A percentile compares a stretch with the other conserved stretches of the same genome.
These are phyloP conservation scores for Protobothrops mucrosquamatus DNA, from an alignment of 2,113 vertebrate genomes.

Conservation along the genomic window DNA sequence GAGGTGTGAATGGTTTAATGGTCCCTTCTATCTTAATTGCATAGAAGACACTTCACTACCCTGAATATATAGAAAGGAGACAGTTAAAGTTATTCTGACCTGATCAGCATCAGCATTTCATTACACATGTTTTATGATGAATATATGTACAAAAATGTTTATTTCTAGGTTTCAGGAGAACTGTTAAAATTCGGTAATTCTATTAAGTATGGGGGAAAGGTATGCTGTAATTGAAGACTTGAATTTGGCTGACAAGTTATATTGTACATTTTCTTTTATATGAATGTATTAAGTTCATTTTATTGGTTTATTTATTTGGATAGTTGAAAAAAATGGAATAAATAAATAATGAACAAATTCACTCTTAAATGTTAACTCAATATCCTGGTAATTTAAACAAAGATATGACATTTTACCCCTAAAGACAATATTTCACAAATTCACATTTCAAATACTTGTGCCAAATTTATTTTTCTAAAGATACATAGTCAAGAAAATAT, in stretches of 20 bases:
- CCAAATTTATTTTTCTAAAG: too few species aligned
- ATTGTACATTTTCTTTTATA: background rate
- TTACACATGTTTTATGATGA: background rate
- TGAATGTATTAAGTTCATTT: background rate
- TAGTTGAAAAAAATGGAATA: background rate
- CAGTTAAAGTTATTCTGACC: constrained; percentile 36
- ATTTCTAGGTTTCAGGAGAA: too few species aligned
- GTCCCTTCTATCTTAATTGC: constrained; percentile 51
- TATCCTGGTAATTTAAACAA: background rate
- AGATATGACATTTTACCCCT: too few species aligned
- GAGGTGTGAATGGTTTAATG: constrained; percentile 40
- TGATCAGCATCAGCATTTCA: background rate
- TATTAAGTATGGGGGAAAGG: background rate
- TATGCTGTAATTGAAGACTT: background rate
- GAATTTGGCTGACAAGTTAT: background rate
- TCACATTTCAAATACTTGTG: too few species aligned
- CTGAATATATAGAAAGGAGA: constrained; percentile 40
- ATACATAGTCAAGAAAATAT: too few species aligned
- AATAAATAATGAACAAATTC: background rate
- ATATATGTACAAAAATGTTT: background rate
- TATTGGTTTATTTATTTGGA: background rate
- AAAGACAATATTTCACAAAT: too few species aligned
- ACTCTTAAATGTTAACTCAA: background rate
- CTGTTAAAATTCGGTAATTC: too few species aligned
- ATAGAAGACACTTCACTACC: constrained; percentile 40